These are phyloP conservation scores for Apamea crenata DNA, from an alignment of 2,888 invertebrate genomes.

Conservation along the genomic window DNA sequence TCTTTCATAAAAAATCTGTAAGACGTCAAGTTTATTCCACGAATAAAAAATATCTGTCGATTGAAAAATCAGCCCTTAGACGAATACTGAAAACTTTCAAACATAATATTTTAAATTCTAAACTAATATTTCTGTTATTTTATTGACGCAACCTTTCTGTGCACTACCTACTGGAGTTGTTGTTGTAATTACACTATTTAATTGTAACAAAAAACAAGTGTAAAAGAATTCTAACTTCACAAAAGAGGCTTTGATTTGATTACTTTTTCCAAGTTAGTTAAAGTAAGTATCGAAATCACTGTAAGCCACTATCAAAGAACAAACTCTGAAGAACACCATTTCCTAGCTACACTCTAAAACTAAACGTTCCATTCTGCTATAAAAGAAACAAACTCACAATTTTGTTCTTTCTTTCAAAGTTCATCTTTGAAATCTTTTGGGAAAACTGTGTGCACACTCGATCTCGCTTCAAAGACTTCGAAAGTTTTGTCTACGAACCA, in stretches of 20 bases:
- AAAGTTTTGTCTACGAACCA: constrained; percentile 61
- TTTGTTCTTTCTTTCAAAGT: constrained; percentile 58
- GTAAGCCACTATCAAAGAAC: neutral
- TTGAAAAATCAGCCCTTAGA: neutral
- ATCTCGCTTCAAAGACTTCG: constrained; percentile 59
- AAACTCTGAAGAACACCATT: constrained; percentile 2
- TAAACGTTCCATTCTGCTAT: constrained; percentile 23
- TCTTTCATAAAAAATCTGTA: too few relatives aligned
- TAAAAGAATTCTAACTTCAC: neutral
- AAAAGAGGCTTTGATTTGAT: neutral
- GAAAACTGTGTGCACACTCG: constrained; percentile 63
- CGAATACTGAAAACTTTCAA: neutral
- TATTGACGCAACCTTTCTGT: neutral
- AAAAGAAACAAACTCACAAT: constrained; percentile 49
- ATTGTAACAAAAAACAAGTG: neutral
- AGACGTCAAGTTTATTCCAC: too few relatives aligned
- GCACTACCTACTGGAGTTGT: neutral
- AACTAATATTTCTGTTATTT: neutral
- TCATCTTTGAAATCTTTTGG: constrained; percentile 65
- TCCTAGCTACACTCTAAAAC: constrained; percentile 12
- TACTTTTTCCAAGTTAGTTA: neutral
- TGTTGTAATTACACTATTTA: too few relatives aligned
- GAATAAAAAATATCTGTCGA: too few relatives aligned
- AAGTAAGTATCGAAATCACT: neutral
- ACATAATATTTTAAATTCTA: neutral